phyloP scores from a whole-genome alignment of 2,888 invertebrate species.

The Tenthredo livida region DNA sequence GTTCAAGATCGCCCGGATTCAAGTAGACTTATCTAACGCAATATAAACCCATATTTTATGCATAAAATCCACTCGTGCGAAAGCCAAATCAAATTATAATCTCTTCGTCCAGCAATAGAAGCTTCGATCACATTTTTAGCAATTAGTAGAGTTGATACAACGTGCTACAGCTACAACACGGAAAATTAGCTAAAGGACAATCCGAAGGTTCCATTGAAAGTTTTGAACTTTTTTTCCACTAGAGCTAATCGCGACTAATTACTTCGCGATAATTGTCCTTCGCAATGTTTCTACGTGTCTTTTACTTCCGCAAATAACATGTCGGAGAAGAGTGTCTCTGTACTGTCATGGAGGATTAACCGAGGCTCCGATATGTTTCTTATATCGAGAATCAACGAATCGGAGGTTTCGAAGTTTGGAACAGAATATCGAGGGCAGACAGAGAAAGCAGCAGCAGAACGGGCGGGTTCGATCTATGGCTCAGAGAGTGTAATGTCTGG shows the following conservation, averaged over 20 bases:
- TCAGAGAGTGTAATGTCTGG: neutral
- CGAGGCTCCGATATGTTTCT: neutral
- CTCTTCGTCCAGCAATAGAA: neutral
- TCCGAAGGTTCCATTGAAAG: neutral
- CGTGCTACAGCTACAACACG: too few relatives aligned
- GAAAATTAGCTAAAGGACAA: too few relatives aligned
- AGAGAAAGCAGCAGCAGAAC: conserved; percentile 71
- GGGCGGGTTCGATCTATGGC: conserved; percentile 66
- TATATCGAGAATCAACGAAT: conserved; percentile 11
- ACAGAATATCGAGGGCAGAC: conserved; percentile 72
- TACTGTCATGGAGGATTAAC: neutral
- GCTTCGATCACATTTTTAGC: neutral
- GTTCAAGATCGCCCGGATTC: neutral
- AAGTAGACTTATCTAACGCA: neutral
- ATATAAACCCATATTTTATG: neutral
- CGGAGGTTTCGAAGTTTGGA: conserved; percentile 3
- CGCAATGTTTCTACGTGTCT: neutral
- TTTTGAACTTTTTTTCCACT: neutral
- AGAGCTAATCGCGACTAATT: conserved; percentile 2
- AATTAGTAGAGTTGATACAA: conserved; percentile 8
- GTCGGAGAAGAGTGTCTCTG: neutral
- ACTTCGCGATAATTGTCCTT: conserved; percentile 15
- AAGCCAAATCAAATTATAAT: neutral
- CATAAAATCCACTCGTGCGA: neutral
- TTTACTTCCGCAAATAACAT: neutral